Base-by-base conservation (phyloP, 2,888 invertebrate genomes). In the Mesorhabditis spiculigera region DNA sequence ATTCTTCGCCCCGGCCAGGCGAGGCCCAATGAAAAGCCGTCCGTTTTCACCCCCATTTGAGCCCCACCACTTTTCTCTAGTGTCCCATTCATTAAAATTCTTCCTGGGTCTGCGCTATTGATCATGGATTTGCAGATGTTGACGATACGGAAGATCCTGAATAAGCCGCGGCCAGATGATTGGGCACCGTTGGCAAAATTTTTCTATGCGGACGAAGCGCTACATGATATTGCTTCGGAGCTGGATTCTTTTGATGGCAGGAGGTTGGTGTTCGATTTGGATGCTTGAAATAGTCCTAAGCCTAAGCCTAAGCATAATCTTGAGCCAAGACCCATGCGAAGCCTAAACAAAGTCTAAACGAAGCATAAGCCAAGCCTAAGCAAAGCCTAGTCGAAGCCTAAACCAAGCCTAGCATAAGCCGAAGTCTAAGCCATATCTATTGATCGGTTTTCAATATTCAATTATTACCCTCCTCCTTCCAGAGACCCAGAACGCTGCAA, bases 161-260 rank as follows among this genome's bases (percentile, higher is more conserved):
- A 81, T 71, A 85, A 85, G 73, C 85, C 85, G 65, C 73, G 84
- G 64, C 81, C 82, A 44, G 84, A 84, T 67, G 84, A 84, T 71
- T 84, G 84, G 84, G 79, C 82, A 45, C 84, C 84, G 45, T 69
- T 84, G 63, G 83, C 84, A 4, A 77, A 83, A 68, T 97, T 98
- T 88, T 98, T 94, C 89, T 95, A 93, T 89, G 96, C 97, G 45
- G 97, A 98, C 88, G 95, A 96, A 86, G 93, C 95, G 45, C 89
- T 98, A 81, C 95, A 95, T 87, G 90, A 92, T 83, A 93, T 98
- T 73, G 92, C 80, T n/a, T 73, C 93, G 76, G 97, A 98, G 88
- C 88, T 98, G 88, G 97, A 98, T 89, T 95, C 95, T 82, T 98
- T 98, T 88, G 97, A 98, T 88, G 97, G 97, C n/a, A 90, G 96